Base-by-base conservation (phyloP, 2,113 vertebrate species). In the Elephas maximus region DNA sequence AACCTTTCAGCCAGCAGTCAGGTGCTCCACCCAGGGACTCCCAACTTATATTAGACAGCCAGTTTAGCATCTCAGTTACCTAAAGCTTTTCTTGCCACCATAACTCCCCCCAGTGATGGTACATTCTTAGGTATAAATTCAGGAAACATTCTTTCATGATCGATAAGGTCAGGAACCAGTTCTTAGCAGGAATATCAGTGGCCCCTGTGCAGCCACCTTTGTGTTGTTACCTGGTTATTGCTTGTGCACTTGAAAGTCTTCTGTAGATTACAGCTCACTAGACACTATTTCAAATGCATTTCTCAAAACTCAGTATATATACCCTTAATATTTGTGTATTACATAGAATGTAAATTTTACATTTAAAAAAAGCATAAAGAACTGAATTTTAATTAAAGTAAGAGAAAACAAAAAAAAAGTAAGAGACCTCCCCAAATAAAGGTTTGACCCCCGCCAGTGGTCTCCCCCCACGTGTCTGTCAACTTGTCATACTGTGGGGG, bases 121-220 rank as follows among this genome's bases (percentile, higher is more conserved):
- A 20, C 30, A 53, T 81, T 23, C 74, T 80, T 37, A 88, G 51
- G 53, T 57, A 37, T 23, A 79, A 89, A 73, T 94, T 94, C n/a
- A 74, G 53, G 79, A 92, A 89, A 44, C 60, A 62, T 82, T 88
- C 30, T 91, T 77, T 77, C 21, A 69, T 81, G 67, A 69, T 48
- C 41, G 77, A 78, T 69, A 73, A 83, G 26, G 1, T 48, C 33
- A 80, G 44, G 48, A 84, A 92, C 89, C 8, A 20, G 44, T 94
- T 84, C 21, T 94, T 90, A 51, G 8, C 60, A 62, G 7, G n/a
- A 86, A 62, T 28, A 81, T 69, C n/a, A 85, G 0, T 93, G 63
- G 60, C 41, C 8, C 41, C 74, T 51, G 8, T 90, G 30, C 23
- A 80, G 41, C 41, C 77, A 26, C 74, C 28, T 87, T 80, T 84